Evolutionary conservation across 92 coral and sea anemone genomes (phyloP).

Genomic region (Porites lobata): DNA sequence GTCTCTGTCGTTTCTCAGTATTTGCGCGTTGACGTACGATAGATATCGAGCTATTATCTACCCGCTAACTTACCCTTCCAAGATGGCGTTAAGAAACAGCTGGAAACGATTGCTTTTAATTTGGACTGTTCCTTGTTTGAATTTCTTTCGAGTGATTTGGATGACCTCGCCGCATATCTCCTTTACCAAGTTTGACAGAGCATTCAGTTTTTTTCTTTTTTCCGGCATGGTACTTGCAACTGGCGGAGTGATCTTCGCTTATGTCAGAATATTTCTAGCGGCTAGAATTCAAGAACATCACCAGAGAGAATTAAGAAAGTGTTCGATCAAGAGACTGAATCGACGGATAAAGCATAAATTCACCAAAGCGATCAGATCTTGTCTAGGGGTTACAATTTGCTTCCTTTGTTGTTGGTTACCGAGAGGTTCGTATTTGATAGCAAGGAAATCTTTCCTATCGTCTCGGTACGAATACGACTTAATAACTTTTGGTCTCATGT

Average conservation of each 20-base stretch:
- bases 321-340: background rate
- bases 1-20: constrained; percentile 44
- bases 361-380: constrained; percentile 58
- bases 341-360: constrained; percentile 9
- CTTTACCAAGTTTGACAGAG: constrained; percentile 3
- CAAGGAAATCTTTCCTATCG: constrained; percentile 6
- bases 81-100: constrained; percentile 19
- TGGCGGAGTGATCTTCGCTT: constrained; percentile 34
- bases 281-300: constrained; percentile 34
- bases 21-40: constrained; percentile 59
- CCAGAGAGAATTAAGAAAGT: background rate
- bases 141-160: constrained; percentile 45
- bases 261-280: constrained; percentile 45
- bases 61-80: constrained; percentile 46
- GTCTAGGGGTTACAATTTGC: constrained; percentile 60
- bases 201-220: constrained; percentile 26
- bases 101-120: constrained; percentile 14
- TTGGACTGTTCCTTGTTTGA: constrained; percentile 48
- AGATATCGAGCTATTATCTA: constrained; percentile 51
- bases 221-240: constrained; percentile 14
- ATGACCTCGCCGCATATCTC: constrained; percentile 29
- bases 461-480: constrained; percentile 25
- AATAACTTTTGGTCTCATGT: constrained; percentile 58
- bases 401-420: constrained; percentile 63
- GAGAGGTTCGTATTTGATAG: constrained; percentile 34